Evolutionary conservation across 2,888 invertebrate genomes (phyloP).

Genomic region (Drosophila multiciliata): DNA sequence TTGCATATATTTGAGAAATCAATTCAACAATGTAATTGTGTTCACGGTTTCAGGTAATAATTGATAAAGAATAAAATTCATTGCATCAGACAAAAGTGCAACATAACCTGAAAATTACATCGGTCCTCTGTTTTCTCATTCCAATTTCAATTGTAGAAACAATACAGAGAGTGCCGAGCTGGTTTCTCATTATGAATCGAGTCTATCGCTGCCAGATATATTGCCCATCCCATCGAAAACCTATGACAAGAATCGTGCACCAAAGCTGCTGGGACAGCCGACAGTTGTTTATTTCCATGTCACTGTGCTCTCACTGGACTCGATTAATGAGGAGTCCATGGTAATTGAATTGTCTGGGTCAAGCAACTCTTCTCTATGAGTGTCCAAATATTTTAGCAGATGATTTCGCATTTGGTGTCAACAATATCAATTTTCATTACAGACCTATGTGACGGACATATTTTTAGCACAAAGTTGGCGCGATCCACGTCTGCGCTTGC

Average conservation of each 20-base stretch:
- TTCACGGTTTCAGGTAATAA: conserved; percentile 83
- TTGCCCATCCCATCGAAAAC: conserved; percentile 93
- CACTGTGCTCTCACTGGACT: conserved; percentile 94
- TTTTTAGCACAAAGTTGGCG: conserved; percentile 97
- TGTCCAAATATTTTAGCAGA: not conserved
- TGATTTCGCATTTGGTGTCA: not conserved
- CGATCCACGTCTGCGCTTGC: conserved; percentile 93
- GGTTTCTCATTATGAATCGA: conserved; percentile 86
- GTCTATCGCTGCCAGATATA: conserved; percentile 93
- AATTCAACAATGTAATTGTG: conserved; percentile 82
- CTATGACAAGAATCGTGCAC: conserved; percentile 95
- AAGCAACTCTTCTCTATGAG: not conserved
- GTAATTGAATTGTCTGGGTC: conserved; percentile 45
- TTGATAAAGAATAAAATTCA: conserved; percentile 9
- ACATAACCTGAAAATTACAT: conserved; percentile 25
- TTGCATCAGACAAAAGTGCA: conserved; percentile 61
- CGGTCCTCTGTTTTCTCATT: not conserved
- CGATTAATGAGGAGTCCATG: conserved; percentile 98
- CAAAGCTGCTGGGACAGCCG: conserved; percentile 93
- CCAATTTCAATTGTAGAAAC: conserved; percentile 63
- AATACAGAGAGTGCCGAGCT: conserved; percentile 85
- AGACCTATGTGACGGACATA: conserved; percentile 97
- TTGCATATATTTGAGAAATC: conserved; percentile 82
- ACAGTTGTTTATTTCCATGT: conserved; percentile 96
- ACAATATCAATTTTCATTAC: conserved; percentile 41